phyloP scores from a whole-genome alignment of 2,888 invertebrate species.

The Villa cingulata region DNA sequence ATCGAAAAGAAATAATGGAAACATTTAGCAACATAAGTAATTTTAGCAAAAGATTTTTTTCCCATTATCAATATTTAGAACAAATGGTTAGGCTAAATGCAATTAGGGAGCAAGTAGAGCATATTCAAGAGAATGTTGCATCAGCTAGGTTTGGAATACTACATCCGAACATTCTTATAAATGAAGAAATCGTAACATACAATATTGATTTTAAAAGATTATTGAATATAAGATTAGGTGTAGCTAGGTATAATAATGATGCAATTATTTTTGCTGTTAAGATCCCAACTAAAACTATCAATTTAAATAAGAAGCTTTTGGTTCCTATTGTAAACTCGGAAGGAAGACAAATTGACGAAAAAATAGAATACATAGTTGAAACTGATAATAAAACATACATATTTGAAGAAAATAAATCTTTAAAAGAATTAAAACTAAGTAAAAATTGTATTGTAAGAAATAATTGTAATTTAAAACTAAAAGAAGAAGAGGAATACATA shows the following conservation, averaged over 20 bases:
- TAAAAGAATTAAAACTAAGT: background rate
- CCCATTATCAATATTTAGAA: conserved; percentile 2
- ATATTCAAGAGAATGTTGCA: conserved; percentile 12
- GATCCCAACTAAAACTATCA: conserved; percentile 5
- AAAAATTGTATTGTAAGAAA: background rate
- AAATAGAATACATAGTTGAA: no score
- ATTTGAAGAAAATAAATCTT: background rate
- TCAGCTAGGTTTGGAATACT: conserved; percentile 10
- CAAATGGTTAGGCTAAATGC: conserved; percentile 8
- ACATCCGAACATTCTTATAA: conserved; percentile 11
- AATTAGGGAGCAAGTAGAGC: conserved; percentile 8
- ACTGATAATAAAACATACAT: background rate
- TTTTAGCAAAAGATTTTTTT: background rate
- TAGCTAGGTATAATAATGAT: conserved; percentile 2
- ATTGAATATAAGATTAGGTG: conserved; percentile 4
- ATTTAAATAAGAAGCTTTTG: conserved; percentile 6
- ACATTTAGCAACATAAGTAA: background rate
- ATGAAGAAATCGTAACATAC: conserved; percentile 10
- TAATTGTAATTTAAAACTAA: background rate
- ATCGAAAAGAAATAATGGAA: conserved; percentile 5
- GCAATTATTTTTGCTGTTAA: conserved; percentile 7
- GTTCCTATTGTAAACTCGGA: conserved; percentile 9
- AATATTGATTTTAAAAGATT: conserved; percentile 10
- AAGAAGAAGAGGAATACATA: background rate
- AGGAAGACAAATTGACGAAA: no score